A percentile compares a stretch with the other conserved stretches of the same genome.
phyloP scores from a whole-genome alignment of 1,140 invertebrate species.

The Euura lappo region DNA sequence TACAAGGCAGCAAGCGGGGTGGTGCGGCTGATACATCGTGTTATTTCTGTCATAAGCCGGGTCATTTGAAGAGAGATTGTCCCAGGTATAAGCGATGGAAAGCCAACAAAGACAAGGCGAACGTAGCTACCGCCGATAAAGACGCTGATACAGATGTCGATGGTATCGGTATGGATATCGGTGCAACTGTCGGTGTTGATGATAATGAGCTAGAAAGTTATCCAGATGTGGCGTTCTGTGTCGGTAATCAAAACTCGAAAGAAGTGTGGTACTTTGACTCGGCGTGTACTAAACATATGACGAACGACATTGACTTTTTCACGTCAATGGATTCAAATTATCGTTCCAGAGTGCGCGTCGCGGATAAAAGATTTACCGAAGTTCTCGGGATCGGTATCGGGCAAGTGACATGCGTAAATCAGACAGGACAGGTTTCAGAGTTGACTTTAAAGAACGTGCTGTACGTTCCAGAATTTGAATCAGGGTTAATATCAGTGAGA shows the following conservation, averaged over 20 bases:
- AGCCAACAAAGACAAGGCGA: conserved; percentile 5
- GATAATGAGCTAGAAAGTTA: neutral
- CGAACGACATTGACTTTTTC: conserved; percentile 14
- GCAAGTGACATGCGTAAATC: conserved; percentile 14
- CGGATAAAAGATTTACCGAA: conserved; percentile 2
- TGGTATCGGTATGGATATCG: too few relatives aligned
- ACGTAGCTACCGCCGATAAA: conserved; percentile 12
- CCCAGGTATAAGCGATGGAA: neutral
- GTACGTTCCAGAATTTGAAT: conserved; percentile 5
- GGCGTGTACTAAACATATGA: conserved; percentile 22
- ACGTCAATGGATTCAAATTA: conserved; percentile 3
- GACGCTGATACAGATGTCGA: neutral
- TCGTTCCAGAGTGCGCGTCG: conserved; percentile 13
- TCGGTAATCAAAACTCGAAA: conserved; percentile 4
- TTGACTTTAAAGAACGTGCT: conserved; percentile 11
- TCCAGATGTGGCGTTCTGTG: neutral
- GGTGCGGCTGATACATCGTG: too few relatives aligned
- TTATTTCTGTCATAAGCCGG: conserved; percentile 12
- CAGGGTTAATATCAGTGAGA: conserved; percentile 41
- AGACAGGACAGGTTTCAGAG: neutral
- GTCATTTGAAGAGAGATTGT: conserved; percentile 9
- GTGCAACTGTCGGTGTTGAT: conserved; percentile 10
- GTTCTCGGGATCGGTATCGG: conserved; percentile 16
- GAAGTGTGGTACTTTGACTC: conserved; percentile 19
- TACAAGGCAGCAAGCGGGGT: neutral